Percentiles rank a stretch among this genome's conserved stretches.
Evolutionary conservation across 2,888 invertebrate genomes (phyloP).

Genomic region (Biston betularia): DNA sequence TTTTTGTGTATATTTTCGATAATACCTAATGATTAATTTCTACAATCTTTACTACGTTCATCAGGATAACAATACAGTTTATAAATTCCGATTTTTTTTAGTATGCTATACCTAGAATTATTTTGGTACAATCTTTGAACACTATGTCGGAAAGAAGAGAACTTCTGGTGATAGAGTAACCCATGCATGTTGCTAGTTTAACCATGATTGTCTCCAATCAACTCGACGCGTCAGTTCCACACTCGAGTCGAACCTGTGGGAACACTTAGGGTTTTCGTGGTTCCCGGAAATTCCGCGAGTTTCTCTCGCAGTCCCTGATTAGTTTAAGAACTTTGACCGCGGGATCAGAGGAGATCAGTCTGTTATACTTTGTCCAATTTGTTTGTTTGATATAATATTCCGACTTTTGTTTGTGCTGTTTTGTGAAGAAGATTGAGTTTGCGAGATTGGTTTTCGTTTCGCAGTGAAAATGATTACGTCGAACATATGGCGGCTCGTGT

Average conservation of each 20-base stretch:
- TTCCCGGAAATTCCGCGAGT: conserved; percentile 12
- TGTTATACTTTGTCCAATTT: conserved; percentile 28
- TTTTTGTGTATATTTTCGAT: no score
- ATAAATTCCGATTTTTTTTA: no score
- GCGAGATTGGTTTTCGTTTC: conserved; percentile 11
- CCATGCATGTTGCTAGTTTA: neutral
- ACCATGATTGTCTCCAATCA: neutral
- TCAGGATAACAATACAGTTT: no score
- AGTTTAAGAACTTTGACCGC: conserved; percentile 31
- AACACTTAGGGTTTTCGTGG: conserved; percentile 16
- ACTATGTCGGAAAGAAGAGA: neutral
- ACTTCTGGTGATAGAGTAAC: no score
- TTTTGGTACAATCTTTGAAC: neutral
- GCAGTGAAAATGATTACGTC: neutral
- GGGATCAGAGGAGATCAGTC: conserved; percentile 31
- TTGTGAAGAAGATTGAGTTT: conserved; percentile 11
- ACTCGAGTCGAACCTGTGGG: conserved; percentile 5
- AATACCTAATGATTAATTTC: no score
- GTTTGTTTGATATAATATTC: conserved; percentile 24
- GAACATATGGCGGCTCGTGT: neutral
- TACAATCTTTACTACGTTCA: no score
- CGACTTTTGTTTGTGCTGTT: conserved; percentile 18
- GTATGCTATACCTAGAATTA: no score
- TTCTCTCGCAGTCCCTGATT: conserved; percentile 27
- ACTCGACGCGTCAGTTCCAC: neutral